phyloP scores from a whole-genome alignment of 2,113 vertebrate species.

The Cathartes aura region DNA sequence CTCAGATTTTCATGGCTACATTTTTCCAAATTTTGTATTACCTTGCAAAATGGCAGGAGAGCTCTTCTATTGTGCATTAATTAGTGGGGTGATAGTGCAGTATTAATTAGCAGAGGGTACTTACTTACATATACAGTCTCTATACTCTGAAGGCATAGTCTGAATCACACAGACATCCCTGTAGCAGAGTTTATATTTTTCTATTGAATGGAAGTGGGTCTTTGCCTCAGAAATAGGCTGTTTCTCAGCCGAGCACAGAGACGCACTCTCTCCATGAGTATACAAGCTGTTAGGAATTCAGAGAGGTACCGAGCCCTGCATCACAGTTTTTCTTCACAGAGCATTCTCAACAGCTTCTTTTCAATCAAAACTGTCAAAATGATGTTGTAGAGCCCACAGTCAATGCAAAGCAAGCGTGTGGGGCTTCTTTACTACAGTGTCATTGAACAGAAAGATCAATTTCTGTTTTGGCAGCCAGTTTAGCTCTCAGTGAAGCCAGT shows the following conservation, averaged over 20 bases:
- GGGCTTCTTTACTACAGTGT: conserved; percentile 13
- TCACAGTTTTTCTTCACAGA: conserved; percentile 28
- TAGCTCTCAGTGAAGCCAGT: background rate
- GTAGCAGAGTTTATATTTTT: background rate
- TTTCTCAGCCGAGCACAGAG: background rate
- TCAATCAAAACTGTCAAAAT: conserved; percentile 59
- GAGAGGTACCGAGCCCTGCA: background rate
- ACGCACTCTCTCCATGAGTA: background rate
- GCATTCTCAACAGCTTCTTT: conserved; percentile 55
- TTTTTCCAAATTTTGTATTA: background rate
- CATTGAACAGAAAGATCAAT: conserved; percentile 38
- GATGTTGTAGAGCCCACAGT: conserved; percentile 1
- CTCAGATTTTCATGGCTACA: background rate
- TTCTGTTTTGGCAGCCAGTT: conserved; percentile 5
- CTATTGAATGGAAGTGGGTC: background rate
- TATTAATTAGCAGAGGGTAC: conserved; percentile 21
- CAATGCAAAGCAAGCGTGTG: background rate
- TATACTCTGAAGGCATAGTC: background rate
- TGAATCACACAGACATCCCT: background rate
- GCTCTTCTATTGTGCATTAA: background rate
- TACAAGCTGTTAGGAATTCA: conserved; percentile 17
- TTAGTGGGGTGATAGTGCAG: background rate
- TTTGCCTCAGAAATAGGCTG: background rate
- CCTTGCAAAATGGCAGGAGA: background rate
- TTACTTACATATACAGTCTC: background rate